Base-by-base conservation (phyloP, 30 jellyfish, hydroid and myxozoan species). In the Aurelia aurita region DNA sequence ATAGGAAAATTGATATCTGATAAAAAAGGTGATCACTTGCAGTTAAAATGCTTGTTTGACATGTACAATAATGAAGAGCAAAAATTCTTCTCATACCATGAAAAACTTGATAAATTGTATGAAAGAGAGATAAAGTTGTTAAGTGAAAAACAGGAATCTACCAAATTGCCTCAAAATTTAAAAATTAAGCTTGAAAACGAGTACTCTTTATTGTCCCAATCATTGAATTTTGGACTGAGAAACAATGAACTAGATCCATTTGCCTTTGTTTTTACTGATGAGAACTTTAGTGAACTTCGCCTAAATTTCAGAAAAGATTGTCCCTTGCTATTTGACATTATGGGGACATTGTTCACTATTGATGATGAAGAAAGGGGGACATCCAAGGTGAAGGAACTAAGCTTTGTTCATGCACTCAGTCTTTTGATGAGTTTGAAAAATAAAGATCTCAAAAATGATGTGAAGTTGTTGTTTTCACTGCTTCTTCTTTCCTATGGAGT, bases 371-470 rank as follows among this genome's bases (percentile, higher is more conserved):
- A 65, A 65, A 34, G 34, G 77, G 77, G 47, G n/a, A 9, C 77
- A 65, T 65, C 77, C 21, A 65, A 65, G 77, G 77, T 65, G 53
- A 65, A 65, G 77, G 54, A 65, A 65, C 77, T 65, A 29, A 65
- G 77, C 77, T 65, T 65, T 65, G 77, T 65, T 65, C 77, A 65
- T 65, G 77, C 77, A 23, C 77, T 65, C 77, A 65, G 77, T 65
- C 77, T 65, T 65, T 65, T 65, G 77, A 65, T 65, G 77, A 65
- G 49, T 20, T 65, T 65, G 77, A 65, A 65, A 29, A 65, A 65
- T 65, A 65, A 65, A 28, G 49, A 65, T 65, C 77, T 65, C 53
- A 65, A 65, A 65, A 65, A 65, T 65, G 77, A 65, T 65, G 54
- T 29, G 77, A 65, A 65, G 77, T 65, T 65, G 53, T 28, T 65